Evolutionary conservation across 1,140 invertebrate genomes (phyloP).

Genomic region (Drosophila triauraria): DNA sequence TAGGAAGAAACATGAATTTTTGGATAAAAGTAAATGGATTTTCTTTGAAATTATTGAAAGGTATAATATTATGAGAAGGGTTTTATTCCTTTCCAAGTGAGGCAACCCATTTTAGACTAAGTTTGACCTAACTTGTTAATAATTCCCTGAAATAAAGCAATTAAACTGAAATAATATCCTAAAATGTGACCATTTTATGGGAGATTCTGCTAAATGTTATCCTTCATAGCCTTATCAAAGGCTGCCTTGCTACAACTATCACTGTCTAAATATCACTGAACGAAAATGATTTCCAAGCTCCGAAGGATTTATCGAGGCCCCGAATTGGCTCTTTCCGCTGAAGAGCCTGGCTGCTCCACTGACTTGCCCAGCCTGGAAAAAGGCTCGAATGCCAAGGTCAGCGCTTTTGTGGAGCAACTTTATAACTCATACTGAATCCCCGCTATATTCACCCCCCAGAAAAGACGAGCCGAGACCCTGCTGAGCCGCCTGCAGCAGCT

Average conservation of each 20-base stretch:
- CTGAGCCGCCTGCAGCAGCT: conserved; percentile 18
- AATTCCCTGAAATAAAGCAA: too few species aligned
- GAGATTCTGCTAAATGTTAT: background rate
- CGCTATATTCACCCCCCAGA: background rate
- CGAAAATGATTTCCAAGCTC: conserved; percentile 27
- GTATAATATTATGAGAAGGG: too few species aligned
- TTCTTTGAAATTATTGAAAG: background rate
- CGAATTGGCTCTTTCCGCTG: too few species aligned
- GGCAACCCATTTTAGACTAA: too few species aligned
- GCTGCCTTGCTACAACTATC: background rate
- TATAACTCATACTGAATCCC: background rate
- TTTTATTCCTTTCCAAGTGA: too few species aligned
- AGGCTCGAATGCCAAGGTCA: conserved; percentile 8
- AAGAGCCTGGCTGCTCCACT: background rate
- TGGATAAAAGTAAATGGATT: too few species aligned
- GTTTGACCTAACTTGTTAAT: too few species aligned
- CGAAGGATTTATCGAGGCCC: conserved; percentile 1
- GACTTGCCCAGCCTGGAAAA: conserved; percentile 29
- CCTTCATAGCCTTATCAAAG: background rate
- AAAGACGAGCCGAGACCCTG: background rate
- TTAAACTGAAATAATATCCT: too few species aligned
- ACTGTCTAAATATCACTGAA: background rate
- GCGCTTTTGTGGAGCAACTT: background rate
- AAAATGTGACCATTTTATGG: background rate
- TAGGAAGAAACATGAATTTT: background rate